These are phyloP conservation scores for Caenorhabditis sp. DNA, from an alignment of 2,888 invertebrate genomes.

Conservation along the genomic window DNA sequence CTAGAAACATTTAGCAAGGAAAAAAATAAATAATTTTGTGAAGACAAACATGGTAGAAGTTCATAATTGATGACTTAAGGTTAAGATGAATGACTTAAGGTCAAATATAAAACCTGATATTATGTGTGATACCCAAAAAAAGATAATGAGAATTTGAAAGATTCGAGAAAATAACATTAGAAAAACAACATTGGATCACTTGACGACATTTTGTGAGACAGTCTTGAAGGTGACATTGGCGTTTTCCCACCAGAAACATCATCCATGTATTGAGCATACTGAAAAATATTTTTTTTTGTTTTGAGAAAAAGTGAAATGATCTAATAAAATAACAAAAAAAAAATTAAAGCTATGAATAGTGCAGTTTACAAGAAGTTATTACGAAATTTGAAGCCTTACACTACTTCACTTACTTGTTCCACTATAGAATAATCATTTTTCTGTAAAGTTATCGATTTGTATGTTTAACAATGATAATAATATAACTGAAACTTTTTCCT, in stretches of 20 bases:
- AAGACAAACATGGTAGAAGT: too few relatives aligned
- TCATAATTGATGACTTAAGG: too few relatives aligned
- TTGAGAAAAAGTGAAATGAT: neutral
- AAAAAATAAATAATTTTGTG: too few relatives aligned
- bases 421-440: slow-evolving; percentile 40
- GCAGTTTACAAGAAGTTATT: slow-evolving; percentile 2
- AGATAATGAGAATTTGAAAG: neutral
- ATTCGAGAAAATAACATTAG: slow-evolving; percentile 19
- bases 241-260: slow-evolving; percentile 55
- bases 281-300: slow-evolving; percentile 22
- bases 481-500: too few relatives aligned
- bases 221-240: slow-evolving; percentile 52
- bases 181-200: slow-evolving; percentile 64
- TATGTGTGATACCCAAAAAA: slow-evolving; percentile 24
- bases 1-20: too few relatives aligned
- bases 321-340: slow-evolving; percentile 19
- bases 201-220: slow-evolving; percentile 59
- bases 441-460: slow-evolving; percentile 23
- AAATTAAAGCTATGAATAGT: slow-evolving; percentile 2
- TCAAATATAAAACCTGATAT: slow-evolving; percentile 34
- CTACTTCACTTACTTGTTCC: slow-evolving; percentile 35
- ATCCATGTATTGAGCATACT: slow-evolving; percentile 66
- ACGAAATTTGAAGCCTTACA: neutral
- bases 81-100: too few relatives aligned
- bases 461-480: neutral